Conservation (phyloP, 2,888 invertebrate genomes). For the Acanthosepion pharaonis region DNA sequence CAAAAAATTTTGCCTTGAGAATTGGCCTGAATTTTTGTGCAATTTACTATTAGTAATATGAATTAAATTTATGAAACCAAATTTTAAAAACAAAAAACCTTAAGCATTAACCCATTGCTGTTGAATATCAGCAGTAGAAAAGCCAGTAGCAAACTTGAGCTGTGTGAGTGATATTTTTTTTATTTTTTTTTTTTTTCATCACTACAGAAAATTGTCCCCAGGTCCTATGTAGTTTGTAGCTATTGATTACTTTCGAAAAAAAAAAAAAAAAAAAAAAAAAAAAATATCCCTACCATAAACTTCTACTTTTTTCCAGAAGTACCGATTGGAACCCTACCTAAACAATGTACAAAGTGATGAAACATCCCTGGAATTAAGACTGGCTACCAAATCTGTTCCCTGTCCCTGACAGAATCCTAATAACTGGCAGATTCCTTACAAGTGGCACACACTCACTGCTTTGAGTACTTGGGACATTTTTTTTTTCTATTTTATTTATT, state of each 20-base stretch:
- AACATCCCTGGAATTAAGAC: background rate
- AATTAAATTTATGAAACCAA: background rate
- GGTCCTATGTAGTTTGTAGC: background rate
- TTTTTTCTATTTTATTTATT: background rate
- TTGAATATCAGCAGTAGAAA: background rate
- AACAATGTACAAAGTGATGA: background rate
- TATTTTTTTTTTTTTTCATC: too few relatives aligned
- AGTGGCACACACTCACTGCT: background rate
- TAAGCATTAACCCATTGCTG: background rate
- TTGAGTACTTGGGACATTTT: background rate
- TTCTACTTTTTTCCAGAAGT: constrained; percentile 20
- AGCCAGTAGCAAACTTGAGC: background rate
- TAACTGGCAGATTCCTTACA: background rate
- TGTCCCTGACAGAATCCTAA: background rate
- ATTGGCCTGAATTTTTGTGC: background rate
- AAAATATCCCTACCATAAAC: background rate
- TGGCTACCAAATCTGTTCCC: constrained; percentile 34
- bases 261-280: background rate
- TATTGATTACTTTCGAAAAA: background rate
- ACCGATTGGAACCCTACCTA: background rate
- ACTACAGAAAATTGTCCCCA: background rate
- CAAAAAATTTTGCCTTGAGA: background rate
- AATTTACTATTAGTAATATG: background rate
- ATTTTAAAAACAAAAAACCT: background rate
- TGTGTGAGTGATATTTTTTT: background rate